phyloP scores from a whole-genome alignment of 2,113 vertebrate genomes.

The Protobothrops mucrosquamatus region DNA sequence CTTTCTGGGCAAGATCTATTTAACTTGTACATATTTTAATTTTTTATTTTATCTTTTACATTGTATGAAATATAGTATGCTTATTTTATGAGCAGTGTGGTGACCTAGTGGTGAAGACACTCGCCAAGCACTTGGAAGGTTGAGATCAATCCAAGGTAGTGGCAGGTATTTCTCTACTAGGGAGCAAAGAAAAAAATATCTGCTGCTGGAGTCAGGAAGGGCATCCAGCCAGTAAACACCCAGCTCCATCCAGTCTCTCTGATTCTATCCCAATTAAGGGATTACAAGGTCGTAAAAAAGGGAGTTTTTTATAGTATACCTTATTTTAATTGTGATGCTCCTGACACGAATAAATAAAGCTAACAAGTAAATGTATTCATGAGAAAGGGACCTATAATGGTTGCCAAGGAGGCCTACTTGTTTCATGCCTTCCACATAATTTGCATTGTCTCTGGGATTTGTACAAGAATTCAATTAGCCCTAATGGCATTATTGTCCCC shows the following conservation, averaged over 20 bases:
- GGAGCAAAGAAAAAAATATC: neutral
- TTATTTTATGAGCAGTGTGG: neutral
- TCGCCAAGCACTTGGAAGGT: neutral
- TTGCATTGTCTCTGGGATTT: neutral
- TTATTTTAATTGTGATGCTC: neutral
- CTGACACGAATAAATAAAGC: neutral
- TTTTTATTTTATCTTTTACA: too few relatives aligned
- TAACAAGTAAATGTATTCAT: neutral
- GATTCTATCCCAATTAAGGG: neutral
- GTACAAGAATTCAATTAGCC: neutral
- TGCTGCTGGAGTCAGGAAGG: neutral
- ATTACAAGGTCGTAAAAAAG: neutral
- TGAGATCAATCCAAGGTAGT: neutral
- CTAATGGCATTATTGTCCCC: neutral
- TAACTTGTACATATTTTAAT: too few relatives aligned
- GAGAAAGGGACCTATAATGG: neutral
- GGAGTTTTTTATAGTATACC: neutral
- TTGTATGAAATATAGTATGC: neutral
- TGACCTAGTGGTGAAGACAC: neutral
- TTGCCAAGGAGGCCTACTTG: neutral
- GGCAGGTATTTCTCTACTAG: neutral
- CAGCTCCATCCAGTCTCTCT: neutral
- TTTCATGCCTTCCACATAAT: neutral
- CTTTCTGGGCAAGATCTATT: too few relatives aligned
- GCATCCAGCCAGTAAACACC: neutral